These are phyloP conservation scores for Macquaria australasica DNA, from an alignment of 2,113 vertebrate genomes.

Conservation along the genomic window DNA sequence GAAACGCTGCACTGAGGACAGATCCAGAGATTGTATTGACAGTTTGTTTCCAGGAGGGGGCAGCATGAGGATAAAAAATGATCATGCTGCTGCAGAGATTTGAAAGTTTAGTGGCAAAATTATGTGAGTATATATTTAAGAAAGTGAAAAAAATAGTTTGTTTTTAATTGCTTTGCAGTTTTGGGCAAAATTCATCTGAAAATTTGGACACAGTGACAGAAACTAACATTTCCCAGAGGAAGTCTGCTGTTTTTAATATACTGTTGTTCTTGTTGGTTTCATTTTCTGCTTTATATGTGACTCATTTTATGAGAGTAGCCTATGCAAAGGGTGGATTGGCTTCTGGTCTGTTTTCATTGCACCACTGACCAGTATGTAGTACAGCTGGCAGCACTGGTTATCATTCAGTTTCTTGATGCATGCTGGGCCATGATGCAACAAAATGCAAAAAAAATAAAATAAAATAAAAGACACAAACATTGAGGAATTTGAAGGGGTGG, in stretches of 20 bases:
- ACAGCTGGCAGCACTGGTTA: slow-evolving; percentile 32
- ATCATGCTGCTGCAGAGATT: neutral
- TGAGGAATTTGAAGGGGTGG: neutral
- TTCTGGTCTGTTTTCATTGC: neutral
- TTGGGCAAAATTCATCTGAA: neutral
- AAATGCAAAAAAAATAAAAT: slow-evolving; percentile 32
- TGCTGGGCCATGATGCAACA: slow-evolving; percentile 42
- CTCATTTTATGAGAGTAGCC: too few relatives aligned
- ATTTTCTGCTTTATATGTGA: neutral
- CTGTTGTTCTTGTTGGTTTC: neutral
- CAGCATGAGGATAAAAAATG: slow-evolving; percentile 20
- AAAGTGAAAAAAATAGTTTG: neutral
- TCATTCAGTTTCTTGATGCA: slow-evolving; percentile 15
- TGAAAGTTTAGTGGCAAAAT: neutral
- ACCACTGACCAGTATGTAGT: neutral
- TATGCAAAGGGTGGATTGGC: too few relatives aligned
- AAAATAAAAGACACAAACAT: neutral
- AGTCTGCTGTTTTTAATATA: neutral
- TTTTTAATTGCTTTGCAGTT: neutral
- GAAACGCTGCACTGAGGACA: neutral
- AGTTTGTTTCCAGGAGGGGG: neutral
- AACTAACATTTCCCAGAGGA: neutral
- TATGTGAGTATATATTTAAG: fast-evolving
- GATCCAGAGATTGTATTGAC: slow-evolving; percentile 26
- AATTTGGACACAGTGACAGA: neutral